Base-by-base conservation (phyloP, 2,113 vertebrate species). In the Microcebus tavaratra region DNA sequence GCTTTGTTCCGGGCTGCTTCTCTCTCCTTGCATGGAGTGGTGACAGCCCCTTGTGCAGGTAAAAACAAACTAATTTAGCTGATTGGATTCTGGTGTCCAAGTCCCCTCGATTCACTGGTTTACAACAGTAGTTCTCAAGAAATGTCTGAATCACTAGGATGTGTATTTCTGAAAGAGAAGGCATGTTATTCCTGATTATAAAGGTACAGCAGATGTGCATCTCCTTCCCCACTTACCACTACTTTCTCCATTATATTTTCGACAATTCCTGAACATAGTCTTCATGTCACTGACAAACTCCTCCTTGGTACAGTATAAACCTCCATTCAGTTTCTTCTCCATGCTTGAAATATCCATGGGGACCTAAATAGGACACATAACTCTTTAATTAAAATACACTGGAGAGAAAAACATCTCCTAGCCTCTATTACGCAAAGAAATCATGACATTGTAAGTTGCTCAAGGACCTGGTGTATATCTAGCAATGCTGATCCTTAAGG, bases 281-380 rank as follows among this genome's bases (percentile, higher is more conserved):
- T 99, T 99, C 99, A 99, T 99, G 84, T 99, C 99, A 1, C 99
- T 98, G 86, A 99, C 98, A 97, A 99, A 99, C 96, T 99, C 99
- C 59, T 99, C 99, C 99, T 99, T 99, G 76, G 99, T 98, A 61
- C 99, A 98, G 95, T 99, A 99, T 27, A 99, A 99, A 42, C 99
- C 99, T 88, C 99, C 99, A 73, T 99, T 99, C 82, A 99, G 98
- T 90, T 99, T 99, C 97, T 98, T 99, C 97, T 99, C 99, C 98
- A 99, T 99, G 94, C 99, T 99, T 90, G 99, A 99, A 94, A 99
- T 99, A 97, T 99, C 99, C 99, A 99, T 99, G 57, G 99, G 99
- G 31, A 99, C 99, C 99, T 99, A 98, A 91, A 98, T 98, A 0
- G 15, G 63, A 75, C 8, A 91, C 1, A 5, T 23, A 80, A 34